These are phyloP conservation scores for Alosa alosa DNA, from an alignment of 2,113 vertebrate genomes.

Conservation along the genomic window DNA sequence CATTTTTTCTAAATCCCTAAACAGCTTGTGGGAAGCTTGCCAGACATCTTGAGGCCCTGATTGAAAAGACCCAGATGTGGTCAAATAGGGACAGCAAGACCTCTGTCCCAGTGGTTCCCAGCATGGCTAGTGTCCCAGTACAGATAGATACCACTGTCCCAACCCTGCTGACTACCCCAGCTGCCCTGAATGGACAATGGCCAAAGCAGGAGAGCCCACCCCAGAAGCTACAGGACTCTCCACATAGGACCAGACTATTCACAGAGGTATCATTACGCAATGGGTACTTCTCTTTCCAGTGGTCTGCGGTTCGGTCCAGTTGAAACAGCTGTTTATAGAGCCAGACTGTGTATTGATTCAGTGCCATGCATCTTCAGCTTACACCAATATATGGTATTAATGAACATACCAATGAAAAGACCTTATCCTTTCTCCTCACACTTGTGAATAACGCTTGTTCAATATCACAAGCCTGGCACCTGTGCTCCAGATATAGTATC, in stretches of 20 bases:
- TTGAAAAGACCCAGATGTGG: slow-evolving; percentile 56
- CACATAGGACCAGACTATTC: slow-evolving; percentile 42
- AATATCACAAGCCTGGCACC: neutral
- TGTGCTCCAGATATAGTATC: neutral
- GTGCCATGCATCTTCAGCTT: neutral
- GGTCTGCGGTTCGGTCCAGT: neutral
- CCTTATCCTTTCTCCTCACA: neutral
- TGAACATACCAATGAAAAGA: neutral
- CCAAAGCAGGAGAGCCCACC: slow-evolving; percentile 40
- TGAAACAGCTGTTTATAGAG: neutral
- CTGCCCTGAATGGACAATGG: slow-evolving; percentile 52
- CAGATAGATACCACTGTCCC: slow-evolving; percentile 40
- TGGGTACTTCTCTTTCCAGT: neutral
- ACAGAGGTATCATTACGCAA: slow-evolving; percentile 35
- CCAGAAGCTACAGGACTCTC: slow-evolving; percentile 38
- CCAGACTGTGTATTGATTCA: neutral
- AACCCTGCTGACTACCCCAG: slow-evolving; percentile 31
- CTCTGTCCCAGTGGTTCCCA: slow-evolving; percentile 37
- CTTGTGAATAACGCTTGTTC: neutral
- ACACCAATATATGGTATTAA: neutral
- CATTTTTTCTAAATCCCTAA: neutral
- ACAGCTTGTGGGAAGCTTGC: slow-evolving; percentile 61
- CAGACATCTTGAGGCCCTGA: slow-evolving; percentile 56
- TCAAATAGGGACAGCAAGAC: slow-evolving; percentile 45
- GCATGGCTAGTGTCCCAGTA: slow-evolving; percentile 31